phyloP scores from a whole-genome alignment of 1,140 invertebrate genomes.

The Cotesia vestalis region DNA sequence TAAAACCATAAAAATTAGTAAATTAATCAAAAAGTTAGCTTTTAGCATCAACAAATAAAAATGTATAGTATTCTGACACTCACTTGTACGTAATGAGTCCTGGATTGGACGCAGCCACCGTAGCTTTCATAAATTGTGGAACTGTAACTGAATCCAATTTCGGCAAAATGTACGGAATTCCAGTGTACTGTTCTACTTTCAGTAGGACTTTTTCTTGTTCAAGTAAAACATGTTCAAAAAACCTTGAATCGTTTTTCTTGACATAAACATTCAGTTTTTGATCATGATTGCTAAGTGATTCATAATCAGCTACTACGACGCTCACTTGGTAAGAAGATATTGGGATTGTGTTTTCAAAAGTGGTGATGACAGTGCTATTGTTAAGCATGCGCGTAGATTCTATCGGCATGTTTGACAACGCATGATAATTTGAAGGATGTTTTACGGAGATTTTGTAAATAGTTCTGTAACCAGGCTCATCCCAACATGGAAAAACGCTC shows the following conservation, averaged over 20 bases:
- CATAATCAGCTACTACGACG: slow-evolving; percentile 72
- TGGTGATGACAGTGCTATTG: slow-evolving; percentile 32
- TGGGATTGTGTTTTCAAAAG: slow-evolving; percentile 38
- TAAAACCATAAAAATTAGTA: too few relatives aligned
- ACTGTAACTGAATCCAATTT: slow-evolving; percentile 30
- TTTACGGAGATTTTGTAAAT: slow-evolving; percentile 80
- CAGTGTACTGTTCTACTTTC: slow-evolving; percentile 30
- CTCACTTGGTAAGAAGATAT: slow-evolving; percentile 83
- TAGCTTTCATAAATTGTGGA: slow-evolving; percentile 16
- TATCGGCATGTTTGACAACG: slow-evolving; percentile 67
- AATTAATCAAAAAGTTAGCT: too few relatives aligned
- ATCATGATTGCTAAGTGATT: slow-evolving; percentile 34
- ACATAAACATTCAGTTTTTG: slow-evolving; percentile 38
- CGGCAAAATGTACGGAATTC: slow-evolving; percentile 32
- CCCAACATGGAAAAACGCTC: slow-evolving; percentile 90
- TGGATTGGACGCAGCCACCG: slow-evolving; percentile 27
- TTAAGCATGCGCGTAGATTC: slow-evolving; percentile 36
- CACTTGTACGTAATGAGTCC: slow-evolving; percentile 69
- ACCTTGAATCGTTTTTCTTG: background rate
- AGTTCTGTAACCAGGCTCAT: slow-evolving; percentile 89
- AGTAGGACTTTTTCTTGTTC: slow-evolving; percentile 23
- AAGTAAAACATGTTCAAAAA: slow-evolving; percentile 5
- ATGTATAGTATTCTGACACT: slow-evolving; percentile 33
- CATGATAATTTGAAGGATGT: slow-evolving; percentile 72
- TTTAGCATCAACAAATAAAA: slow-evolving; percentile 65